Base-by-base conservation (phyloP, 1,140 invertebrate species). In the Penaeus indicus region DNA sequence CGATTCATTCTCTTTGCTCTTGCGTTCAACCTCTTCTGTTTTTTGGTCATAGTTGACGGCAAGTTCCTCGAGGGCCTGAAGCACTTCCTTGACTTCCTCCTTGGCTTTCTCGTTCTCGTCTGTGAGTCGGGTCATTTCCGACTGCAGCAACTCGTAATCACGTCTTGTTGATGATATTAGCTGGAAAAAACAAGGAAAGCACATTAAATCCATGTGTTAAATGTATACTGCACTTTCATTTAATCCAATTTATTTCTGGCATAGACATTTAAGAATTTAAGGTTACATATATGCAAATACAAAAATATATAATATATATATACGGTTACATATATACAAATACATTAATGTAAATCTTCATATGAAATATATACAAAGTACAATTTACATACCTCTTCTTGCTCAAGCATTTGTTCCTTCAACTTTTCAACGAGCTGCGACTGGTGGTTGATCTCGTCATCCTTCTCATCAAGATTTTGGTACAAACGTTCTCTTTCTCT, bases 21-120 rank as follows among this genome's bases (percentile, higher is more conserved):
- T 99, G 91, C 95, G 95, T 90, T 99, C 98, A 8, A 98, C 97
- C 94, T 99, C 98, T 93, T 98, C 97, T 47, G 96, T 98, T 92
- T 99, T 99, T 93, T 99, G 98, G 92, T 99, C 99, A 92, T 99
- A 99, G 94, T 99, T 99, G 88, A 99, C 97, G 64, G 99, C 99
- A 78, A 99, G 94, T 93, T 99, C 99, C 93, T 99, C 98, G 21
- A 99, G 94, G 5, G 99, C 99, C 92, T 95, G 94, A 60, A 96
- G 94, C 4, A 99, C 98, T 93, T 99, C 98, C 93, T 99, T 99
- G 0, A 99, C 97, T 94, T 99, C 99, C 92, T 99, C 98, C 93
- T 99, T 99, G 60, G 98, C 97, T 63, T 97, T 97, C 92, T 99
- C 98, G 92, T 99, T 99, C 93, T 99, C 98, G 92, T 97, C 96